Evolutionary conservation across 2,888 invertebrate genomes (phyloP), one percentile per base, ranked within the genome.

Genomic region (Laspeyria flexula): DNA sequence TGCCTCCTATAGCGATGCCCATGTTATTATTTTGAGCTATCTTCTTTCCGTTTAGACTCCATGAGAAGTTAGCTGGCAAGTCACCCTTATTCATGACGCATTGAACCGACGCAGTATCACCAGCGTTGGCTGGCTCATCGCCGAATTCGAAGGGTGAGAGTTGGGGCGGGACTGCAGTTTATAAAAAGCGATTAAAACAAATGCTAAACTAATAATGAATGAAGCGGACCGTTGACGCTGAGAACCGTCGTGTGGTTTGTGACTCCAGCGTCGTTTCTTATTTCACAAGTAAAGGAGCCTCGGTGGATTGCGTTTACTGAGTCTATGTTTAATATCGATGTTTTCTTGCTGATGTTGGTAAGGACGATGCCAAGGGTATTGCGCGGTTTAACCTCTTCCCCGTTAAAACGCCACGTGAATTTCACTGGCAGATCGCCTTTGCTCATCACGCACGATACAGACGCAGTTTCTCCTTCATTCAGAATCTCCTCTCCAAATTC

Each of bases 341-440:
- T 93, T 81, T 94, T 93, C 81, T 94, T 94, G 84, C 94, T 94
- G 52, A 93, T 94, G 41, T 93, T 92, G 9, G 93, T 91, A 12
- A 95, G 89, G 0, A 93, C 90, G 47, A 95, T 86, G 51, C 95
- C 95, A 61, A 94, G 86, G 55, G 73, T 80, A 71, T 94, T 93
- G 58, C 90, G 93, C 60, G 88, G 89, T 66, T 74, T 81, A 42
- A 93, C 87, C 52, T 86, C 83, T 71, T 89, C 86, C 55, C 90
- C 92, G 57, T 94, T 93, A 68, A 95, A 93, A 37, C 93, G 94
- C 97, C 97, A 97, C 42, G 93, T 94, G 63, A 97, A 96, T 60
- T 94, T 94, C 57, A 97, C 93, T 9, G 97, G 97, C 33, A 95
- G 88, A 83, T 97, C 97, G 21, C 97, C 97, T 82, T 96, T 96